A percentile compares a stretch with the other conserved stretches of the same genome.
phyloP scores from a whole-genome alignment of 2,113 vertebrate genomes.

The Hemichromis elongatus region DNA sequence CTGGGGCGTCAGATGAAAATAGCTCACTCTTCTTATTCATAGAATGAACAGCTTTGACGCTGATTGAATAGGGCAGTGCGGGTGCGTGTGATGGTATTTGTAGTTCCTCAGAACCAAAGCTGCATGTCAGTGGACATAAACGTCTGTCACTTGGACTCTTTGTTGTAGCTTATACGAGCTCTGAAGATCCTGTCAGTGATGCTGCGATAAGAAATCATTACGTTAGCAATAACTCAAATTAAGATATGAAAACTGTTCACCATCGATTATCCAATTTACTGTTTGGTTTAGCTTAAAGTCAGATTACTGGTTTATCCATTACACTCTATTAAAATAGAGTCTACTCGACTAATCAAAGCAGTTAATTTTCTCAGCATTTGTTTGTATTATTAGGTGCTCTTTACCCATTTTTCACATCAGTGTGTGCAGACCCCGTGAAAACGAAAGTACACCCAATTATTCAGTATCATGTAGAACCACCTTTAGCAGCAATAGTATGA shows the following conservation, averaged over 20 bases:
- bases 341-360: not conserved
- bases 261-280: not conserved
- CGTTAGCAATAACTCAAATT: not conserved
- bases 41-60: conserved; percentile 43
- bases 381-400: not conserved
- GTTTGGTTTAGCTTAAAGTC: not conserved
- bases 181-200: not conserved
- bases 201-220: not conserved
- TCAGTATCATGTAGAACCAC: not conserved
- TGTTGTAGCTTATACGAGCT: not conserved
- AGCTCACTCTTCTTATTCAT: conserved; percentile 36
- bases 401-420: rapidly evolving
- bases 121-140: not conserved
- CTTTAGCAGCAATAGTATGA: not conserved
- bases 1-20: conserved; percentile 47
- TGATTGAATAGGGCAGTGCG: conserved; percentile 10
- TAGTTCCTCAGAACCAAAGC: not conserved
- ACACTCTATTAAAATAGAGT: not conserved
- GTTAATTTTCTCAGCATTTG: not conserved
- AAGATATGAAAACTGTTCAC: not conserved
- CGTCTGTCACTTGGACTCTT: not conserved
- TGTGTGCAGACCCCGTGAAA: not conserved
- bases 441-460: too few species aligned
- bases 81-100: not conserved
- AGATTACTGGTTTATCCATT: not conserved